Evolutionary conservation across 2,888 invertebrate genomes (phyloP).

Genomic region (Cosmopolites sordidus): DNA sequence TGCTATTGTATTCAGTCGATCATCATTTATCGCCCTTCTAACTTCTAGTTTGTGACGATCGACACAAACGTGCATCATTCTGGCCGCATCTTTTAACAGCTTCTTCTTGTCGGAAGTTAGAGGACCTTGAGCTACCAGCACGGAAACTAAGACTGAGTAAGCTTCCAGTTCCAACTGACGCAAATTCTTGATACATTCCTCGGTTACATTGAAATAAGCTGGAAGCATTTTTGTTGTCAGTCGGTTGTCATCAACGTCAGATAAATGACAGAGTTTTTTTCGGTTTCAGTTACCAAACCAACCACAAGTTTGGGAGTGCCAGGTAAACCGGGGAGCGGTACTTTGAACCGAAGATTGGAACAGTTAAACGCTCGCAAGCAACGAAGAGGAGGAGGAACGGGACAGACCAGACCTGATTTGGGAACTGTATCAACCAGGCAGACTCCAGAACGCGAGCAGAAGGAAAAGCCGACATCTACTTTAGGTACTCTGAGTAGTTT

Average conservation of each 20-base stretch:
- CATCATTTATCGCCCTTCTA: constrained; percentile 87
- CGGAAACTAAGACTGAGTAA: constrained; percentile 83
- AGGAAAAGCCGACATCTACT: constrained; percentile 36
- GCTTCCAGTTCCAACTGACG: constrained; percentile 88
- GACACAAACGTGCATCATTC: constrained; percentile 77
- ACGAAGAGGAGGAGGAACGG: constrained; percentile 52
- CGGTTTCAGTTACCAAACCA: constrained; percentile 30
- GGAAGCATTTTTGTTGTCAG: too few species aligned
- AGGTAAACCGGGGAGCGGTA: constrained; percentile 58
- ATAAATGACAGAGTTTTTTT: background rate
- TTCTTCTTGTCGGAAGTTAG: constrained; percentile 79
- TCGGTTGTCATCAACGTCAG: background rate
- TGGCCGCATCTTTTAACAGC: constrained; percentile 76
- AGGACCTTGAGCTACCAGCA: constrained; percentile 87
- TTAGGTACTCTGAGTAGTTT: constrained; percentile 75
- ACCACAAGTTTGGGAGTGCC: constrained; percentile 55
- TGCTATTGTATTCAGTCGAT: constrained; percentile 81
- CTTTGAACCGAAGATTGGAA: constrained; percentile 48
- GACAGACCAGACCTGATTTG: constrained; percentile 57
- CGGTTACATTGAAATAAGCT: background rate
- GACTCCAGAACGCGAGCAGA: constrained; percentile 31
- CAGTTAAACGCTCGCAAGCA: constrained; percentile 51
- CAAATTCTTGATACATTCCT: constrained; percentile 46
- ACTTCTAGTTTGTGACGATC: constrained; percentile 91
- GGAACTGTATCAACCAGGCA: constrained; percentile 51